phyloP scores from a whole-genome alignment of 2,888 invertebrate species.

The Lepidocyrtoides sp. region DNA sequence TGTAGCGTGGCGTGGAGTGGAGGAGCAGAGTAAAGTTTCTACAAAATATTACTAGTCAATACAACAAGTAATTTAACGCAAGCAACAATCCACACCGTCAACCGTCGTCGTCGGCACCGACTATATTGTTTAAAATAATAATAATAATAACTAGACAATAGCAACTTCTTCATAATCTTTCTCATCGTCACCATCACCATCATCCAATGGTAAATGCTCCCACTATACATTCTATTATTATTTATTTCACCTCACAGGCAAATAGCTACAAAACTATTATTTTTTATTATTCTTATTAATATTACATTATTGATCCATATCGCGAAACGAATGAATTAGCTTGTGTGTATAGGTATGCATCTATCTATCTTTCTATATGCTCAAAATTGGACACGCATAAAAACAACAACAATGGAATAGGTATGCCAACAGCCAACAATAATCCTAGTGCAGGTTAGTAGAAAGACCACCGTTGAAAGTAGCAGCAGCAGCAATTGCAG shows the following conservation, averaged over 20 bases:
- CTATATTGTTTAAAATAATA: slow-evolving; percentile 3
- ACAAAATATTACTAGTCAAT: slow-evolving; percentile 22
- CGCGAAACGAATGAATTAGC: slow-evolving; percentile 47
- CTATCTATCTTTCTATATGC: not conserved
- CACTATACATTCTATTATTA: slow-evolving; percentile 13
- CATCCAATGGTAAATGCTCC: not conserved
- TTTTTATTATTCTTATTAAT: not conserved
- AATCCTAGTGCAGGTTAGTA: not conserved
- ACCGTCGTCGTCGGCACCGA: slow-evolving; percentile 9
- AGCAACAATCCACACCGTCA: slow-evolving; percentile 4
- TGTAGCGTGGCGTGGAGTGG: not conserved
- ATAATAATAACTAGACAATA: slow-evolving; percentile 37
- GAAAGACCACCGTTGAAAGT: not conserved
- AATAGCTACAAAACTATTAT: slow-evolving; percentile 14
- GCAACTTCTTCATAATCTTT: slow-evolving; percentile 36
- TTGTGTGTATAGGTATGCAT: not conserved
- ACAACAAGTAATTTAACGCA: not conserved
- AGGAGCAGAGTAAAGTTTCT: not conserved
- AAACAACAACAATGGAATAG: slow-evolving; percentile 3
- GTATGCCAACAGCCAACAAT: not conserved
- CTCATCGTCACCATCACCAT: not conserved
- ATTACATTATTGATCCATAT: slow-evolving; percentile 56
- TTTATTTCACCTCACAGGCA: slow-evolving; percentile 45
- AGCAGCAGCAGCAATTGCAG: not conserved
- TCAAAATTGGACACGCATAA: slow-evolving; percentile 42